These are phyloP conservation scores for Caenorhabditis macrosperma DNA, from an alignment of 2,888 invertebrate genomes.

Conservation along the genomic window DNA sequence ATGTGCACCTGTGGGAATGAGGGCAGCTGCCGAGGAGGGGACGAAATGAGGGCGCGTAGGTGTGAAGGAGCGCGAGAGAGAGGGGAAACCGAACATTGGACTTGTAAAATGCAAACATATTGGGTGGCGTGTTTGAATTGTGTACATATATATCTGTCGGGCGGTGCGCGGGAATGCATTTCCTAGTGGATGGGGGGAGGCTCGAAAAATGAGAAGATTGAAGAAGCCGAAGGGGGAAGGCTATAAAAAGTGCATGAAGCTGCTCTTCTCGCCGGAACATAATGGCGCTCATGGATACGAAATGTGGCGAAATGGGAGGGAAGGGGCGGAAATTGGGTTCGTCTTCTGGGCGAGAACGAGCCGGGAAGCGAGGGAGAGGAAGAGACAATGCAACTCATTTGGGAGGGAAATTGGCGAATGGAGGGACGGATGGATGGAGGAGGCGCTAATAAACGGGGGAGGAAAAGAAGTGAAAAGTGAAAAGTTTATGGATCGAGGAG, in stretches of 20 bases:
- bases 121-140: constrained; percentile 49
- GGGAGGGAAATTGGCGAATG: constrained; percentile 2
- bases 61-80: constrained; percentile 21
- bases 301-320: constrained; percentile 31
- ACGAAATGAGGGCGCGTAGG: constrained; percentile 22
- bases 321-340: constrained; percentile 28
- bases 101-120: constrained; percentile 60
- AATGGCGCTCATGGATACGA: constrained; percentile 51
- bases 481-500: constrained; percentile 52
- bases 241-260: constrained; percentile 44
- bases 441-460: constrained; percentile 32
- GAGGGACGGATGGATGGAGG: too few species aligned
- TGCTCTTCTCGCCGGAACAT: constrained; percentile 22
- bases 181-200: constrained; percentile 36
- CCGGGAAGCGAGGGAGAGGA: constrained; percentile 7
- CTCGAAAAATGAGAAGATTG: constrained; percentile 35
- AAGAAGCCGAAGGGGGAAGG: constrained; percentile 12
- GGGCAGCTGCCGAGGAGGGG: not conserved
- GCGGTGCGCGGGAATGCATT: constrained; percentile 47
- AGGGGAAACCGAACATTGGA: constrained; percentile 45
- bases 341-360: not conserved
- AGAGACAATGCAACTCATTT: constrained; percentile 48
- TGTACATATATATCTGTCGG: constrained; percentile 42
- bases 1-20: not conserved
- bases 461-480: constrained; percentile 38